phyloP scores from a whole-genome alignment of 1,140 invertebrate genomes.

The Ostrea edulis region DNA sequence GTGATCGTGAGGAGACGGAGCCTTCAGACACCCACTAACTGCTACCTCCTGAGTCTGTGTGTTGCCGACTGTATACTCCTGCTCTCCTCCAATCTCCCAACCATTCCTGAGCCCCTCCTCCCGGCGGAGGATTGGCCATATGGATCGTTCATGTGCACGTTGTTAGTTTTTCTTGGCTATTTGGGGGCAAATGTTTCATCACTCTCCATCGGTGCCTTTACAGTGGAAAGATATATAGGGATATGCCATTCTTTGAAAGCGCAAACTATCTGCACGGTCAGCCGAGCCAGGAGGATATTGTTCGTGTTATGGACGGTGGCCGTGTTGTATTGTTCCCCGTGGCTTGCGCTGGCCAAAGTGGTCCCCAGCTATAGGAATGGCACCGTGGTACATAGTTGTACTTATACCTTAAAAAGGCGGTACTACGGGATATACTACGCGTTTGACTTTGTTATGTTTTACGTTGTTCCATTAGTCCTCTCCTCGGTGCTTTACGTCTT shows the following conservation, averaged over 20 bases:
- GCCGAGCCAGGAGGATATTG: conserved; percentile 81
- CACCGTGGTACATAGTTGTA: conserved; percentile 78
- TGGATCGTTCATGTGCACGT: conserved; percentile 82
- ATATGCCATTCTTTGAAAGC: conserved; percentile 94
- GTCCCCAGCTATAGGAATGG: conserved; percentile 47
- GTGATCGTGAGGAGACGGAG: conserved; percentile 67
- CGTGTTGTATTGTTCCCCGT: conserved; percentile 64
- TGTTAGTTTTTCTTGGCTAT: conserved; percentile 83
- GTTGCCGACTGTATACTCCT: conserved; percentile 94
- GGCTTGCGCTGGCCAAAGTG: conserved; percentile 62
- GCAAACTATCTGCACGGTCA: conserved; percentile 85
- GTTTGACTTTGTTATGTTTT: conserved; percentile 82
- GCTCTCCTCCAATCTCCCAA: conserved; percentile 81
- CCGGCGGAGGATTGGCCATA: conserved; percentile 82
- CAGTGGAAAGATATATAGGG: conserved; percentile 94
- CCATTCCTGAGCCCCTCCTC: conserved; percentile 82
- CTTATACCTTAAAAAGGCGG: conserved; percentile 77
- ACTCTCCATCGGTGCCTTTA: conserved; percentile 94
- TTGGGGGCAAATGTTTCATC: conserved; percentile 91
- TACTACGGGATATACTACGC: conserved; percentile 82
- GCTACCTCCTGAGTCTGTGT: conserved; percentile 93
- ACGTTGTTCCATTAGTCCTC: conserved; percentile 81
- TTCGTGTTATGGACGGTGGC: conserved; percentile 82
- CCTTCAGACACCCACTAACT: conserved; percentile 86
- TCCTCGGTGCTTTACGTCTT: conserved; percentile 81